These are phyloP conservation scores for Octopus bimaculoides DNA, from an alignment of 1,140 invertebrate species.

Conservation along the genomic window DNA sequence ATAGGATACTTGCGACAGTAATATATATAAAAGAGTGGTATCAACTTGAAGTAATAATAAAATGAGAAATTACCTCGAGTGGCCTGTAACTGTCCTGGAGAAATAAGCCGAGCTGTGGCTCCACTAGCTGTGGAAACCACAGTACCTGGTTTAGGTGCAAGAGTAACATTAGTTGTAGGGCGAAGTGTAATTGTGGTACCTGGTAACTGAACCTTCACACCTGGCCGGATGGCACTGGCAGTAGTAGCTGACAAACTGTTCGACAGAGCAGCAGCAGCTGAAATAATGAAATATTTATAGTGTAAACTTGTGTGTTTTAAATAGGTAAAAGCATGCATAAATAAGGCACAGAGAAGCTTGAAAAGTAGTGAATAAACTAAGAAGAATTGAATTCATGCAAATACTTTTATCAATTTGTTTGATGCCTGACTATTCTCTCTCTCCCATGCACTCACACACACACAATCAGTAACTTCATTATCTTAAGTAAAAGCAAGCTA, in stretches of 20 bases:
- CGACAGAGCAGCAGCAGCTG: background rate
- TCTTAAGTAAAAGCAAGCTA: too few species aligned
- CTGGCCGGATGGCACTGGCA: slow-evolving; percentile 27
- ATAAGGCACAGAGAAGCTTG: too few species aligned
- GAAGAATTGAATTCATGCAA: too few species aligned
- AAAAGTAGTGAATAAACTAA: too few species aligned
- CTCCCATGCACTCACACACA: too few species aligned
- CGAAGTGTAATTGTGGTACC: slow-evolving; percentile 35
- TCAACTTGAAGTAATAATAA: background rate
- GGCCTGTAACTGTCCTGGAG: slow-evolving; percentile 18
- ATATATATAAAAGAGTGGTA: background rate
- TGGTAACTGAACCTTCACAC: slow-evolving; percentile 45
- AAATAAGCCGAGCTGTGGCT: slow-evolving; percentile 54
- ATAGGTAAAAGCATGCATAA: too few species aligned
- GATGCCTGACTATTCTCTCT: too few species aligned
- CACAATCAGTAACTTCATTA: too few species aligned
- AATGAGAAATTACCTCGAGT: background rate
- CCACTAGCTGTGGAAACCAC: slow-evolving; percentile 59
- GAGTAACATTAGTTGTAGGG: slow-evolving; percentile 30
- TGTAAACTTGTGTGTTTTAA: too few species aligned
- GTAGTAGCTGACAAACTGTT: slow-evolving; percentile 17
- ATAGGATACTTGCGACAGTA: too few species aligned
- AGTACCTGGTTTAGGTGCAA: slow-evolving; percentile 50
- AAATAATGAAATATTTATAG: background rate
- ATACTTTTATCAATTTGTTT: too few species aligned